phyloP scores from a whole-genome alignment of 1,140 invertebrate genomes.

The Pseudomyrmex concolor region DNA sequence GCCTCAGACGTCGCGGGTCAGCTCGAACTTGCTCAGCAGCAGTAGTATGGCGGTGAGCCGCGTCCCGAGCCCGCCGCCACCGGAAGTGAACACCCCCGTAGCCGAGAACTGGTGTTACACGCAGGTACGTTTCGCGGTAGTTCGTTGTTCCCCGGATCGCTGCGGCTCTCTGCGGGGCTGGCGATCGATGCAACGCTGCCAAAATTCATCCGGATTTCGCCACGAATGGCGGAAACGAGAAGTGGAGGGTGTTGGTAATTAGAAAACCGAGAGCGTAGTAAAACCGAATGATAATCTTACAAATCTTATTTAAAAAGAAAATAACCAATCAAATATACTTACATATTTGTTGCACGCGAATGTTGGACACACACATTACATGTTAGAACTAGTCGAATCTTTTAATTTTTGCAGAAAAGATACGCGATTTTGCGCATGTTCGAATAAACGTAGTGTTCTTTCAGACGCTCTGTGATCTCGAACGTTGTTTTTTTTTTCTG shows the following conservation, averaged over 20 bases:
- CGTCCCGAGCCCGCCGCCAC: slow-evolving; percentile 94
- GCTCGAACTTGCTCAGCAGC: slow-evolving; percentile 90
- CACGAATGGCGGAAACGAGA: slow-evolving; percentile 16
- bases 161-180: not conserved
- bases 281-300: too few relatives aligned
- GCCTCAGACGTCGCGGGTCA: slow-evolving; percentile 92
- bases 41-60: slow-evolving; percentile 95
- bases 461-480: too few relatives aligned
- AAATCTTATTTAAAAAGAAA: too few relatives aligned
- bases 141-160: slow-evolving; percentile 18
- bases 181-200: slow-evolving; percentile 38
- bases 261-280: not conserved
- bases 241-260: not conserved
- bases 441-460: not conserved
- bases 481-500: too few relatives aligned
- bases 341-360: too few relatives aligned
- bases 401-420: too few relatives aligned
- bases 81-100: slow-evolving; percentile 96
- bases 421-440: not conserved
- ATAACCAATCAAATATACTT: too few relatives aligned
- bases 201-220: slow-evolving; percentile 32
- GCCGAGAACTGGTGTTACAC: slow-evolving; percentile 99
- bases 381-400: too few relatives aligned
- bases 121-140: slow-evolving; percentile 88
- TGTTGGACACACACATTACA: too few relatives aligned